These are phyloP conservation scores for Darevskia mixta DNA, from an alignment of 2,797 vertebrate species.

Conservation along the genomic window DNA sequence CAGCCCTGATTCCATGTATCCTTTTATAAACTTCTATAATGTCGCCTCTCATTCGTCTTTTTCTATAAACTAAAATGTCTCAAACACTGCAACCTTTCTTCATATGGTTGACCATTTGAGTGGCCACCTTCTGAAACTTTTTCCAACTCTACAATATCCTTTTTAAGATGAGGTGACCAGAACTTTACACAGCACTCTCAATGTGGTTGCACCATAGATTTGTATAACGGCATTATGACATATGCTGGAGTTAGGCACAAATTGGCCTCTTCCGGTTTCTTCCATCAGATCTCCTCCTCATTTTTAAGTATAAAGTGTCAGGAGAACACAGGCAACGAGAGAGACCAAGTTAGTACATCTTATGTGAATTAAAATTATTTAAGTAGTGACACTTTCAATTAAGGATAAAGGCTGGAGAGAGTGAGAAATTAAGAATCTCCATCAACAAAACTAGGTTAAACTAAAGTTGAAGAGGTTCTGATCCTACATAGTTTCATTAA, in stretches of 20 bases:
- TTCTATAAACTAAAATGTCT: too few relatives aligned
- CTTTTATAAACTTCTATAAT: too few relatives aligned
- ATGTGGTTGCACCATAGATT: too few relatives aligned
- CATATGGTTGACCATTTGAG: too few relatives aligned
- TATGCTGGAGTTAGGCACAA: neutral
- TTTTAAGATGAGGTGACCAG: too few relatives aligned
- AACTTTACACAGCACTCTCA: too few relatives aligned
- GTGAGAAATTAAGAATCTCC: slow-evolving; percentile 63
- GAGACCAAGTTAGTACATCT: slow-evolving; percentile 40
- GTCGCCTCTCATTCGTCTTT: too few relatives aligned
- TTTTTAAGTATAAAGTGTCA: slow-evolving; percentile 16
- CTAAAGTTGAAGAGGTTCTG: slow-evolving; percentile 63
- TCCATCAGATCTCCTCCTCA: neutral
- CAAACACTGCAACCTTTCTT: too few relatives aligned
- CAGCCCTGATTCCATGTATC: too few relatives aligned
- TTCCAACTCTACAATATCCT: too few relatives aligned
- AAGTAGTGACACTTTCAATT: slow-evolving; percentile 62
- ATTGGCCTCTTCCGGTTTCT: neutral
- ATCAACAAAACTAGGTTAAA: slow-evolving; percentile 58
- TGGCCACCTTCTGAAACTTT: too few relatives aligned
- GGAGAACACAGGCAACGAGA: slow-evolving; percentile 14
- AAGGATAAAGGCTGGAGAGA: slow-evolving; percentile 45
- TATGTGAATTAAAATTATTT: slow-evolving; percentile 57
- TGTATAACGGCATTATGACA: too few relatives aligned
- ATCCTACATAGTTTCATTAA: slow-evolving; percentile 56